Conservation (phyloP, 1,140 invertebrate genomes). For the Apocrypta bakeri region DNA sequence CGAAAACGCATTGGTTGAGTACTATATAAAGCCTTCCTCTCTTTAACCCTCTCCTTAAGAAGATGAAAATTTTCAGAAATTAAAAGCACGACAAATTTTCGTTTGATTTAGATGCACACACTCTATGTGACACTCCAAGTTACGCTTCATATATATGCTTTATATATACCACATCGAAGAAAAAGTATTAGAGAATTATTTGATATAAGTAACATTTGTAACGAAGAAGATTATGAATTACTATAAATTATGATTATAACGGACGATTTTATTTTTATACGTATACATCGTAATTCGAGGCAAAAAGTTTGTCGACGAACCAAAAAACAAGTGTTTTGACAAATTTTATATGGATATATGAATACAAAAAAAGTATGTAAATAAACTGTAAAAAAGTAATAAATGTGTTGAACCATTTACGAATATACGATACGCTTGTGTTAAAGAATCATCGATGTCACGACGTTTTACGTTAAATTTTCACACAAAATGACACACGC, state of each 20-base stretch:
- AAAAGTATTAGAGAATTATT: slow-evolving; percentile 37
- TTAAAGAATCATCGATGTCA: no score
- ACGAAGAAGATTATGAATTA: slow-evolving; percentile 5
- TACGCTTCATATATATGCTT: no score
- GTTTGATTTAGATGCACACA: not conserved
- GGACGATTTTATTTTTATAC: slow-evolving; percentile 12
- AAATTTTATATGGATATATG: slow-evolving; percentile 22
- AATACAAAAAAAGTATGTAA: slow-evolving; percentile 15
- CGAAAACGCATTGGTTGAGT: not conserved
- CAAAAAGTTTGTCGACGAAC: slow-evolving; percentile 4
- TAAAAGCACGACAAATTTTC: slow-evolving; percentile 16
- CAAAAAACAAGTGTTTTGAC: not conserved
- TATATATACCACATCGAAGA: slow-evolving; percentile 2
- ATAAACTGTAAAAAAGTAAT: slow-evolving; percentile 12
- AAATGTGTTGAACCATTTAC: slow-evolving; percentile 4
- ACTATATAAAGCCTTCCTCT: not conserved
- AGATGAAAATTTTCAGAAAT: not conserved
- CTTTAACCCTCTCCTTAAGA: no score
- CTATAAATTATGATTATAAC: not conserved
- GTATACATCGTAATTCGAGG: slow-evolving; percentile 17
- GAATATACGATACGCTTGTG: no score
- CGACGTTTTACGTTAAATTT: no score
- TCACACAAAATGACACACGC: no score
- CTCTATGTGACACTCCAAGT: not conserved
- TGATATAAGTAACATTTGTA: slow-evolving; percentile 16